These are phyloP conservation scores for Xyrichtys novacula DNA, from an alignment of 2,797 vertebrate genomes.

Conservation along the genomic window DNA sequence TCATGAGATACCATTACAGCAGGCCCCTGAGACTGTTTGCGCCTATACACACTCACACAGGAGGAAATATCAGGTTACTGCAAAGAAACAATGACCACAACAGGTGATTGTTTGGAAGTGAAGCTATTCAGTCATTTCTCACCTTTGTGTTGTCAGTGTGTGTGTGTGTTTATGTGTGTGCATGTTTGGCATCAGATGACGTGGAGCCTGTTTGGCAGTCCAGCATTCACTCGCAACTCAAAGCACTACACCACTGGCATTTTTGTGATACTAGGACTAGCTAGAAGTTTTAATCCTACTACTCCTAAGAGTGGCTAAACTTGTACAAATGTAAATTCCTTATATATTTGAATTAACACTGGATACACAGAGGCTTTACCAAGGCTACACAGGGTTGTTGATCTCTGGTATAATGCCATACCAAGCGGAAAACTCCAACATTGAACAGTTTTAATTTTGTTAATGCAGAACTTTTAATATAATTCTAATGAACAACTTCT, in stretches of 20 bases:
- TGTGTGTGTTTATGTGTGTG: slow-evolving; percentile 4
- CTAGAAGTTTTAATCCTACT: background rate
- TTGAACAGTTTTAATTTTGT: too few species aligned
- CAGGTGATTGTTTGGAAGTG: slow-evolving; percentile 54
- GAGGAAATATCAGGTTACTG: slow-evolving; percentile 69
- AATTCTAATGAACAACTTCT: too few species aligned
- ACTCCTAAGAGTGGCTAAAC: background rate
- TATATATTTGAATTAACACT: too few species aligned
- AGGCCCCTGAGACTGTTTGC: slow-evolving; percentile 24
- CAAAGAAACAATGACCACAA: slow-evolving; percentile 61
- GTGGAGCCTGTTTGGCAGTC: slow-evolving; percentile 2
- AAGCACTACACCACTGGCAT: background rate
- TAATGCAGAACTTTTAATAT: too few species aligned
- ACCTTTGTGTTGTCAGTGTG: slow-evolving; percentile 45
- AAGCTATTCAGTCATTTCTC: slow-evolving; percentile 49
- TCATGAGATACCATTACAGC: slow-evolving; percentile 32
- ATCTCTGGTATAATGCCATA: too few species aligned
- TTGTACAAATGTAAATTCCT: too few species aligned
- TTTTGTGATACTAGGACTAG: background rate
- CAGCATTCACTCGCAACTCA: background rate
- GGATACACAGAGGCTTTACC: too few species aligned
- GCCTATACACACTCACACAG: slow-evolving; percentile 8
- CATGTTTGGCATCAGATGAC: background rate
- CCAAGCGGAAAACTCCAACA: too few species aligned
- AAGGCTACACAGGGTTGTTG: too few species aligned